Evolutionary conservation across 92 coral and sea anemone genomes (phyloP).

Genomic region (Bergia sp.): DNA sequence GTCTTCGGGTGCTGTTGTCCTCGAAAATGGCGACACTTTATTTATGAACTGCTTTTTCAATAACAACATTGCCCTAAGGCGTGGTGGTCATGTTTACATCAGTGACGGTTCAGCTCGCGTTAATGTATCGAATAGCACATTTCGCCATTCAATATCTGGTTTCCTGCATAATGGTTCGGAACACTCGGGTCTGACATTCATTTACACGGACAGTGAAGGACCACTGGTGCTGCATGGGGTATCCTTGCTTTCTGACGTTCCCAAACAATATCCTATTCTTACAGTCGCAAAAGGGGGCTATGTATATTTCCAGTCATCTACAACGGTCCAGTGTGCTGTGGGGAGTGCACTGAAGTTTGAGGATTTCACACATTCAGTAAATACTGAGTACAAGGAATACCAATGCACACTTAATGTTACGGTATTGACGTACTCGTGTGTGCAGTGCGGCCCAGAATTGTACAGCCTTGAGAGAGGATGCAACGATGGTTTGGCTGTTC

Average conservation of each 20-base stretch:
- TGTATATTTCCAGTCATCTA: constrained; percentile 43
- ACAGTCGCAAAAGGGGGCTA: constrained; percentile 61
- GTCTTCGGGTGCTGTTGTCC: not conserved
- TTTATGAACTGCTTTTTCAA: not conserved
- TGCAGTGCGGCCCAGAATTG: constrained; percentile 47
- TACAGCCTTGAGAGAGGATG: constrained; percentile 74
- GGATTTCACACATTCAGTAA: constrained; percentile 46
- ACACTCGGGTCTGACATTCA: not conserved
- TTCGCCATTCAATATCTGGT: not conserved
- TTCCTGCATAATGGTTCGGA: not conserved
- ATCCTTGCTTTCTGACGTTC: constrained; percentile 29
- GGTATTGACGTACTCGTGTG: constrained; percentile 50
- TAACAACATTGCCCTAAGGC: not conserved
- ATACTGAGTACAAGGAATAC: constrained; percentile 23
- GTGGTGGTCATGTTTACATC: not conserved
- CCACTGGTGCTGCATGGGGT: constrained; percentile 36
- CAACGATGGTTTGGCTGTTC: constrained; percentile 42
- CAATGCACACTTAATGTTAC: constrained; percentile 51
- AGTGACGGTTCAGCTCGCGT: not conserved
- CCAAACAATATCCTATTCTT: not conserved
- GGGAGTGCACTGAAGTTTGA: constrained; percentile 63
- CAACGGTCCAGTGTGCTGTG: constrained; percentile 53
- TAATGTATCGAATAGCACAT: not conserved
- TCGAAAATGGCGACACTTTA: not conserved
- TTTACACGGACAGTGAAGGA: constrained; percentile 52